phyloP scores from a whole-genome alignment of 1,140 invertebrate species.

The Bombus polaris region DNA sequence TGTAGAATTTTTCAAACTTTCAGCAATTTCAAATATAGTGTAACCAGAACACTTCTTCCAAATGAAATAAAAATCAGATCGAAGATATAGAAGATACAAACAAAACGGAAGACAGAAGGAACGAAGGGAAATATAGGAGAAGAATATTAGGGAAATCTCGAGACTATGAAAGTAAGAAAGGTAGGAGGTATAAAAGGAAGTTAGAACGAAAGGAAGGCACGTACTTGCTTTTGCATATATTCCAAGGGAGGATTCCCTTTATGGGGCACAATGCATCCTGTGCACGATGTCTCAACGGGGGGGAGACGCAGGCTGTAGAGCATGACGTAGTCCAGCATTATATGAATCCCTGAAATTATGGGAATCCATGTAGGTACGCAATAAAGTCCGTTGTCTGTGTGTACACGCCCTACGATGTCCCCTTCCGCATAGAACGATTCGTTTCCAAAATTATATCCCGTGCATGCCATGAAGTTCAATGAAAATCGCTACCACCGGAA shows the following conservation, averaged over 20 bases:
- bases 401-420: constrained; percentile 20
- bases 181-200: constrained; percentile 3
- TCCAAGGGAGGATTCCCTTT: constrained; percentile 55
- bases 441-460: constrained; percentile 44
- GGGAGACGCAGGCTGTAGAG: background rate
- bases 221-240: constrained; percentile 39
- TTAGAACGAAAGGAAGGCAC: background rate
- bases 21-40: too few species aligned
- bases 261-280: constrained; percentile 41
- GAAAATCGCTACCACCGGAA: background rate
- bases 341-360: constrained; percentile 70
- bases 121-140: background rate
- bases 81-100: background rate
- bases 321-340: constrained; percentile 54
- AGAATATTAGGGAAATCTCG: background rate
- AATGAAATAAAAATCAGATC: background rate
- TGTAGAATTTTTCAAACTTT: too few species aligned
- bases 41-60: too few species aligned
- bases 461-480: constrained; percentile 39
- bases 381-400: constrained; percentile 36
- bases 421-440: constrained; percentile 14
- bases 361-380: constrained; percentile 39
- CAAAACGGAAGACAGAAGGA: background rate
- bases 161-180: background rate
- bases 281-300: constrained; percentile 15